A percentile compares a stretch with the other conserved stretches of the same genome.
Evolutionary conservation across 2,113 vertebrate genomes (phyloP).

Genomic region (Phylloscopus trochilus): DNA sequence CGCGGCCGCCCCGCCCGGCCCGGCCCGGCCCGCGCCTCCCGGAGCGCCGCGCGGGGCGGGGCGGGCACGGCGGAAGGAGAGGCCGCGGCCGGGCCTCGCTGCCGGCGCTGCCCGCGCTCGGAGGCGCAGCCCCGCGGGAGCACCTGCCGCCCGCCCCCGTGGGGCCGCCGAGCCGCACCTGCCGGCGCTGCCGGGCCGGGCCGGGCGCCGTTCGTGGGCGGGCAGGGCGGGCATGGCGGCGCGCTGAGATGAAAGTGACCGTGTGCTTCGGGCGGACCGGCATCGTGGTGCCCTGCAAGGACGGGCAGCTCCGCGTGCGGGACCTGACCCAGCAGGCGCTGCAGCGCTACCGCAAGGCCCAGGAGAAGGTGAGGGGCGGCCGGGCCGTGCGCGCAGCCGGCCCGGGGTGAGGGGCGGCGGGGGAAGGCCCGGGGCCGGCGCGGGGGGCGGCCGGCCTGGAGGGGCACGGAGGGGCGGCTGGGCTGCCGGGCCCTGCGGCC

Average conservation of each 20-base stretch:
- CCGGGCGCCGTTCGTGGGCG: no score
- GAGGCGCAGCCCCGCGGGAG: no score
- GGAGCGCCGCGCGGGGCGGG: no score
- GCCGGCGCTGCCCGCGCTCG: no score
- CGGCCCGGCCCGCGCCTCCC: no score
- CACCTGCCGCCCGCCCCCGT: no score
- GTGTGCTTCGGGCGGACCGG: background rate
- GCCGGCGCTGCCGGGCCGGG: no score
- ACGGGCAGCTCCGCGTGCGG: background rate
- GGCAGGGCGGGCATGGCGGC: no score
- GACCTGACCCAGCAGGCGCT: background rate
- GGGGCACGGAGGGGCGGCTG: background rate
- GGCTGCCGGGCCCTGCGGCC: background rate
- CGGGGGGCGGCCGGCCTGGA: background rate
- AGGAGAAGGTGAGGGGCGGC: background rate
- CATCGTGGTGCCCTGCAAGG: background rate
- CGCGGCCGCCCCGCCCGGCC: constrained; percentile 74
- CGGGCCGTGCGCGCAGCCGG: background rate
- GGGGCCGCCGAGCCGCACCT: no score
- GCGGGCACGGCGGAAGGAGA: no score
- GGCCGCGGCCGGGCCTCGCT: no score
- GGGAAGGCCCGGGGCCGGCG: background rate
- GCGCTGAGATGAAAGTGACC: no score
- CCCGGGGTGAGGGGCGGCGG: constrained; percentile 72
- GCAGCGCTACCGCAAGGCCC: background rate